phyloP scores from a whole-genome alignment of 2,888 invertebrate species.

The Uloborus plumipes region DNA sequence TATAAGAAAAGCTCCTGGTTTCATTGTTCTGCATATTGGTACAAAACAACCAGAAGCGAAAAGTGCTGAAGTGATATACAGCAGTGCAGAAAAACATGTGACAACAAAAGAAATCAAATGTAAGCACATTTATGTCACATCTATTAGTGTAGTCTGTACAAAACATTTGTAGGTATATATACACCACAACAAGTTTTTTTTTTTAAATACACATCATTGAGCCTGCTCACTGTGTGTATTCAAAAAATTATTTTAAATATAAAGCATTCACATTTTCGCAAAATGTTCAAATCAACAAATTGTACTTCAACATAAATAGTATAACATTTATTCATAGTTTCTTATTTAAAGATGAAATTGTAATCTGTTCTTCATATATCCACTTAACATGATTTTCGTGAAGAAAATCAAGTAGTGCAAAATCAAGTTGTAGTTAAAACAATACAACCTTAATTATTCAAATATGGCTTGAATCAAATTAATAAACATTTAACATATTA shows the following conservation, averaged over 20 bases:
- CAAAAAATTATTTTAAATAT: neutral
- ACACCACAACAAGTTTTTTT: conserved; percentile 29
- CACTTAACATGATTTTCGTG: conserved; percentile 49
- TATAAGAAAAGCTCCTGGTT: conserved; percentile 59
- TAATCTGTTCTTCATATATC: neutral
- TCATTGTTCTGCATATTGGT: conserved; percentile 12
- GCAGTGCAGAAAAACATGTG: conserved; percentile 39
- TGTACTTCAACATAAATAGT: too few species aligned
- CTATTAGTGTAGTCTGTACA: conserved; percentile 32
- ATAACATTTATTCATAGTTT: too few species aligned
- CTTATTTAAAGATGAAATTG: too few species aligned
- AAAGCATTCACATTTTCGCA: too few species aligned
- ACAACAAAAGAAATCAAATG: conserved; percentile 49
- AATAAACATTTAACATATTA: too few species aligned
- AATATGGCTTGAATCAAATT: too few species aligned
- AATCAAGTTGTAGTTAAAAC: too few species aligned
- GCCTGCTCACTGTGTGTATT: conserved; percentile 63
- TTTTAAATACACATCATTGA: conserved; percentile 57
- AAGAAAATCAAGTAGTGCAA: conserved; percentile 46
- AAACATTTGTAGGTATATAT: conserved; percentile 21
- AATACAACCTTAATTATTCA: too few species aligned
- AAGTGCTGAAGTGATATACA: conserved; percentile 45
- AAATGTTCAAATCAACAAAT: too few species aligned
- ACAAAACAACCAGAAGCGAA: conserved; percentile 53
- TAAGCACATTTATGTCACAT: conserved; percentile 49